Base-by-base conservation (phyloP, 2,113 vertebrate species). In the Columba janthina region DNA sequence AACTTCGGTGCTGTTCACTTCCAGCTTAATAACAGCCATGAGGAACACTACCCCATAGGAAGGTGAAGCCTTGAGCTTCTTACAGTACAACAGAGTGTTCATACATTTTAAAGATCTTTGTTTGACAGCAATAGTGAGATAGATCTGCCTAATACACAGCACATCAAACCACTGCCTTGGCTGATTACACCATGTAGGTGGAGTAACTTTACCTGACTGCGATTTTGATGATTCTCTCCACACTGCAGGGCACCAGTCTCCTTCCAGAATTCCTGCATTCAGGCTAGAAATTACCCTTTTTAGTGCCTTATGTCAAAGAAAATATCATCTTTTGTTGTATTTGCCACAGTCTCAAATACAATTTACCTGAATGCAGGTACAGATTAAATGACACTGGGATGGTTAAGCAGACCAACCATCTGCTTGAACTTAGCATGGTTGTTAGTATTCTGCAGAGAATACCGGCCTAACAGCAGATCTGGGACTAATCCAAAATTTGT, bases 151-250 rank as follows among this genome's bases (percentile, higher is more conserved):
- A 77, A 65, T 2, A 57, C 4, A 85, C 7, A 69, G 56, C 15
- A 29, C 65, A 61, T 29, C 40, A 89, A 77, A 70, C 34, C 60
- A 61, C 8, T 72, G n/a, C 40, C 54, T 53, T 57, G 40, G 32
- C 40, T 77, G 36, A 17, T 64, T 40, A 85, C 10, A 48, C 5
- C 0, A 0, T 8, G 16, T 15, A 31, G 28, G 26, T 1, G 54
- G 12, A 87, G 20, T n/a, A 89, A 84, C 46, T 76, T 62, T 10
- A 58, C 15, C 34, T 62, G 57, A 66, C 19, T 5, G 2, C 13
- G 83, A 32, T 72, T 75, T 67, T 71, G 80, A 72, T 18, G 2
- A 46, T 66, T 38, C 26, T 57, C 24, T 34, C 51, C n/a, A 53
- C 54, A 54, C 75, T 50, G 70, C 22, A 70, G 25, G 6, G 25